phyloP scores from a whole-genome alignment of 2,113 vertebrate genomes.

The Nothobranchius kuhntae region DNA sequence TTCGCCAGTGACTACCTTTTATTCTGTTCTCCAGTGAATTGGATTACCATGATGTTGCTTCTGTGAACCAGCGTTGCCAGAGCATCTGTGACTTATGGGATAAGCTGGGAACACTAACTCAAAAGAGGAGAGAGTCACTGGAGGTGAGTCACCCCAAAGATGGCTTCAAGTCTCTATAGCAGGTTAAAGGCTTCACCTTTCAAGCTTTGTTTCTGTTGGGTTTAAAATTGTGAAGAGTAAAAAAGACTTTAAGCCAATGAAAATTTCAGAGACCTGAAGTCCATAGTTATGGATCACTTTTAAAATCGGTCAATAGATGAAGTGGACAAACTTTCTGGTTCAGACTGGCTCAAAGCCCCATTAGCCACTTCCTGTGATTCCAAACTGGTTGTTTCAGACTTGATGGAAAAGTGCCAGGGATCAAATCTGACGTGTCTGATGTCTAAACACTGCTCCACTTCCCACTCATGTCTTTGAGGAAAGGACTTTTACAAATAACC shows the following conservation, averaged over 20 bases:
- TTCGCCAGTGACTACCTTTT: not conserved
- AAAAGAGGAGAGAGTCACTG: slow-evolving; percentile 92
- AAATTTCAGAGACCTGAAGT: too few relatives aligned
- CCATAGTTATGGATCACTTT: too few relatives aligned
- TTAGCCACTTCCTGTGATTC: slow-evolving; percentile 61
- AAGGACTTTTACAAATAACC: slow-evolving; percentile 11
- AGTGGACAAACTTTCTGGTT: slow-evolving; percentile 1
- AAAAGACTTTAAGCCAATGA: too few relatives aligned
- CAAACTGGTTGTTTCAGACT: slow-evolving; percentile 43
- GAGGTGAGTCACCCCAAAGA: slow-evolving; percentile 80
- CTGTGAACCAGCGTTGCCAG: slow-evolving; percentile 93
- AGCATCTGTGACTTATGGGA: slow-evolving; percentile 99
- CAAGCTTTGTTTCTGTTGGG: too few relatives aligned
- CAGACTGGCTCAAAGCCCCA: slow-evolving; percentile 45
- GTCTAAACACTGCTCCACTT: slow-evolving; percentile 14
- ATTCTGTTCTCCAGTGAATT: slow-evolving; percentile 79
- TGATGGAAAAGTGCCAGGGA: slow-evolving; percentile 55
- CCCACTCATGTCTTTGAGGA: slow-evolving; percentile 6
- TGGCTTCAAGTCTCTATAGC: not conserved
- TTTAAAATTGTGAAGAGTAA: too few relatives aligned
- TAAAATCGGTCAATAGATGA: too few relatives aligned
- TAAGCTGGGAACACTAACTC: slow-evolving; percentile 92
- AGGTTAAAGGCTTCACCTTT: not conserved
- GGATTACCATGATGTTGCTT: slow-evolving; percentile 94
- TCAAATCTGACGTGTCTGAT: slow-evolving; percentile 67